Evolutionary conservation across 2,797 vertebrate species (phyloP).

Genomic region (Podargus strigoides): DNA sequence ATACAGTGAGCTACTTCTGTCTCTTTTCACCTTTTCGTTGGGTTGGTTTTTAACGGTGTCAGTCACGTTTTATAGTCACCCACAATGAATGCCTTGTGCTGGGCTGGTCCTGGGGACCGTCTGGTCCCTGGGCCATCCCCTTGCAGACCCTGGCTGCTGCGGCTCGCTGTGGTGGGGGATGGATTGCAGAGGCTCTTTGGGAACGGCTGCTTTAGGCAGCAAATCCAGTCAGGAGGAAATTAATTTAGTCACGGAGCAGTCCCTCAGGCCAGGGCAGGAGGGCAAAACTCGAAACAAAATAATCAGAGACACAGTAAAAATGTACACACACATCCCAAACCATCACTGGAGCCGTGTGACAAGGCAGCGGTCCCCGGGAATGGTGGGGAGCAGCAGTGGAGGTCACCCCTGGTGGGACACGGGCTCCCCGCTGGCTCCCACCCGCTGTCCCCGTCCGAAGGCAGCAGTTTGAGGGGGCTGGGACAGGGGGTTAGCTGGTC

Average conservation of each 20-base stretch:
- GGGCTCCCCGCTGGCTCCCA: too few species aligned
- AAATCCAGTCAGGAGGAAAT: background rate
- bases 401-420: rapidly evolving
- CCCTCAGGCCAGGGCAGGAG: background rate
- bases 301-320: background rate
- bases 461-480: rapidly evolving
- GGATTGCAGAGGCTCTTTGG: background rate
- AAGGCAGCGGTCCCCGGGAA: background rate
- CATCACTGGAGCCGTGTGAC: rapidly evolving
- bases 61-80: rapidly evolving
- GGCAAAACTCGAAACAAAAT: background rate
- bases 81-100: rapidly evolving
- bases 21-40: rapidly evolving
- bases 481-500: too few species aligned
- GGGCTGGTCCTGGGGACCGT: background rate
- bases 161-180: background rate
- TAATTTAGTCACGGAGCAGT: background rate
- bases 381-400: rapidly evolving
- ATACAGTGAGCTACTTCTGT: rapidly evolving
- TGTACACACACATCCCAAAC: background rate
- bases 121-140: background rate
- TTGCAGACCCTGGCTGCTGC: rapidly evolving
- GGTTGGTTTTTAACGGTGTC: rapidly evolving
- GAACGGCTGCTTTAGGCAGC: background rate
- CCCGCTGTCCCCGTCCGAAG: rapidly evolving